phyloP scores from a whole-genome alignment of 2,888 invertebrate genomes.

The Coenonympha arcania region DNA sequence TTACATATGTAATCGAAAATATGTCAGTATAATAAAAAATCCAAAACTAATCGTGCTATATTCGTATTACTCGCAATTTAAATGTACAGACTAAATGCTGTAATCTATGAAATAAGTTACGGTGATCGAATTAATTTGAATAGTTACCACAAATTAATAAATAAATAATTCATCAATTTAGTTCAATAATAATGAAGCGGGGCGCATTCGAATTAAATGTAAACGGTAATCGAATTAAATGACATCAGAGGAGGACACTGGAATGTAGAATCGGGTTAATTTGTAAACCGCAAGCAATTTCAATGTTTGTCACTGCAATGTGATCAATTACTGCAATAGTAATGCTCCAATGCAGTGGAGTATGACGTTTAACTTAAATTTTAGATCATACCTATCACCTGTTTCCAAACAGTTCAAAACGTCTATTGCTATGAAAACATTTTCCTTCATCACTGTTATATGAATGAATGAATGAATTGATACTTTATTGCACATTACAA shows the following conservation, averaged over 20 bases:
- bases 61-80: too few relatives aligned
- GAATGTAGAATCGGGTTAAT: conserved; percentile 8
- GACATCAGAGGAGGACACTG: conserved; percentile 8
- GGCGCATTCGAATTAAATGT: conserved; percentile 5
- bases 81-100: too few relatives aligned
- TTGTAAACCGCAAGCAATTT: conserved; percentile 11
- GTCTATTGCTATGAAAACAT: too few relatives aligned
- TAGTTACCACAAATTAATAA: background rate
- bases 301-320: conserved; percentile 11
- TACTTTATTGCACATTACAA: too few relatives aligned
- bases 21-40: too few relatives aligned
- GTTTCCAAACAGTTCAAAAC: too few relatives aligned
- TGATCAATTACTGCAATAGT: conserved; percentile 12
- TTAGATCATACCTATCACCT: background rate
- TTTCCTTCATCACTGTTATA: too few relatives aligned
- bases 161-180: background rate
- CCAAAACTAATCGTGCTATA: too few relatives aligned
- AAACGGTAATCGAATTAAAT: conserved; percentile 12
- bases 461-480: too few relatives aligned
- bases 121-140: background rate
- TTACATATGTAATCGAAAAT: too few relatives aligned
- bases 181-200: background rate
- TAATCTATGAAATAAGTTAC: background rate
- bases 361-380: background rate
- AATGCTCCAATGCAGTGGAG: conserved; percentile 11